Evolutionary conservation across 2,113 vertebrate genomes (phyloP).

Genomic region (Piaya cayana): DNA sequence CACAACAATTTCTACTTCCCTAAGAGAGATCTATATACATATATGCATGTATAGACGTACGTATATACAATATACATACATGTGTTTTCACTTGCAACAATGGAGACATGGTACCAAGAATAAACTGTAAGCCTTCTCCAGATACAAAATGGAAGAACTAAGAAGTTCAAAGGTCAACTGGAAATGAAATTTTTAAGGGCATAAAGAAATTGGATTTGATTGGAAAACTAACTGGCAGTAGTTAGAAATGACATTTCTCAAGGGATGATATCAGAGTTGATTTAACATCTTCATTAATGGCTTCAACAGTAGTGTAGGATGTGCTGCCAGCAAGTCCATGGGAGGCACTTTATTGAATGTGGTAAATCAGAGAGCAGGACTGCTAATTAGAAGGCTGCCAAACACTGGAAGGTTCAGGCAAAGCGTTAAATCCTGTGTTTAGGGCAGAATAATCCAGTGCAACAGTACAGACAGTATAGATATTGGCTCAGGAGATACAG

Average conservation of each 20-base stretch:
- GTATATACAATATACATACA: neutral
- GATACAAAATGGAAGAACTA: neutral
- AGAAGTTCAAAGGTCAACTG: neutral
- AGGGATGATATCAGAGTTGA: neutral
- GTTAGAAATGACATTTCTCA: neutral
- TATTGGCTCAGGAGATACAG: no score
- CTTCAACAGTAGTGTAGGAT: no score
- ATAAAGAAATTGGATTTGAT: neutral
- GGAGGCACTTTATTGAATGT: no score
- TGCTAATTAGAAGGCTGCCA: no score
- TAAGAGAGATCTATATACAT: neutral
- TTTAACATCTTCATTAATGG: no score
- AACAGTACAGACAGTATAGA: no score
- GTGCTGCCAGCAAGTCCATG: no score
- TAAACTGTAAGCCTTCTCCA: neutral
- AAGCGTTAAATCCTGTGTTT: no score
- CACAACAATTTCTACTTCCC: neutral
- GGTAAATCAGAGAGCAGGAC: no score
- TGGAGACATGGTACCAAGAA: neutral
- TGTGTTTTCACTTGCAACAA: rapidly evolving
- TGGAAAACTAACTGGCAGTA: neutral
- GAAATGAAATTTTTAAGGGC: neutral
- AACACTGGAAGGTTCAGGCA: no score
- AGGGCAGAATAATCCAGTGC: no score
- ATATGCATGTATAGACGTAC: neutral